These are phyloP conservation scores for Agriopis marginaria DNA, from an alignment of 2,888 invertebrate species.

Conservation along the genomic window DNA sequence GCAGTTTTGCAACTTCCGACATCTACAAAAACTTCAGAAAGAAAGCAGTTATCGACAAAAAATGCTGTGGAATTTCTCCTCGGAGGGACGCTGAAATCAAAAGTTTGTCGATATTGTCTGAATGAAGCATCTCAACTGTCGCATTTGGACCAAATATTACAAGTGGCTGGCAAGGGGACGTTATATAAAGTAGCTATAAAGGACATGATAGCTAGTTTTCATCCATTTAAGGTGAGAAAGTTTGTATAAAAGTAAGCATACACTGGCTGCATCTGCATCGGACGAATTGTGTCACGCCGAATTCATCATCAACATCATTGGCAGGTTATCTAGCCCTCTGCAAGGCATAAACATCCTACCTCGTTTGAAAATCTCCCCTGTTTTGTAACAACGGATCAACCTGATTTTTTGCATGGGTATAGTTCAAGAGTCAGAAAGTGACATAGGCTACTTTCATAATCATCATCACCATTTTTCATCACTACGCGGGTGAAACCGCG, in stretches of 20 bases:
- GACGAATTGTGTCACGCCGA: no score
- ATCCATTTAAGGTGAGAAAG: constrained; percentile 73
- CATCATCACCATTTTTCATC: no score
- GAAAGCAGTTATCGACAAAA: constrained; percentile 63
- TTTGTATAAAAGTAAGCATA: neutral
- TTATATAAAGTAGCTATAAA: constrained; percentile 71
- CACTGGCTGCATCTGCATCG: no score
- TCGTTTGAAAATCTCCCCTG: no score
- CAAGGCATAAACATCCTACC: no score
- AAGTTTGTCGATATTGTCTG: constrained; percentile 76
- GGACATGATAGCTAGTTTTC: constrained; percentile 74
- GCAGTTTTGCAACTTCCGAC: neutral
- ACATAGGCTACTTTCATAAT: no score
- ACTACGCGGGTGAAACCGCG: no score
- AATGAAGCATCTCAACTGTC: constrained; percentile 60
- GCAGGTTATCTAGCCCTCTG: no score
- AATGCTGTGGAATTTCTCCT: constrained; percentile 70
- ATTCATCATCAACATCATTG: no score
- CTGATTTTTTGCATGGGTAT: no score
- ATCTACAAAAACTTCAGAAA: constrained; percentile 4
- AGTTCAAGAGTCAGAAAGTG: no score
- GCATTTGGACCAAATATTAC: constrained; percentile 70
- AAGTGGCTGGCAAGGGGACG: constrained; percentile 63
- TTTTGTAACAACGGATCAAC: no score
- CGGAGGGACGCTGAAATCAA: constrained; percentile 63